Percentiles rank a stretch among this genome's conserved stretches.
These are phyloP conservation scores for Lepidurus couesii DNA, from an alignment of 1,140 invertebrate genomes.

Conservation along the genomic window DNA sequence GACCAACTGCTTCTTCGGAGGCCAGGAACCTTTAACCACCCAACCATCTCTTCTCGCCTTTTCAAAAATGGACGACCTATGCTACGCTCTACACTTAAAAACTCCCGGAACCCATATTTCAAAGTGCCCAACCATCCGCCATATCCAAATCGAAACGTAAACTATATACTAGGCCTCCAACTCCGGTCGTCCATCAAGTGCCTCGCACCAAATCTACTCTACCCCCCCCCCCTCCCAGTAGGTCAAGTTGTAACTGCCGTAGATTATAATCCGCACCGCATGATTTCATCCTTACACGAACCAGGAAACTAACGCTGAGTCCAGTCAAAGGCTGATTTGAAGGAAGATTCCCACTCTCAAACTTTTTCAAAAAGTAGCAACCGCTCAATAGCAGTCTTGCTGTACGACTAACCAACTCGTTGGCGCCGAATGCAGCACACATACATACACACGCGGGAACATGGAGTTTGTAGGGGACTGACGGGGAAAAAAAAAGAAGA, in stretches of 20 bases:
- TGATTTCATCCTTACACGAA: background rate
- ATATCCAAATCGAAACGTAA: background rate
- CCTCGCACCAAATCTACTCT: background rate
- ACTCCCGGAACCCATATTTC: background rate
- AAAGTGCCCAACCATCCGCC: background rate
- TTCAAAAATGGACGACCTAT: background rate
- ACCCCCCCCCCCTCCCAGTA: background rate
- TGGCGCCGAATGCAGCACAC: background rate
- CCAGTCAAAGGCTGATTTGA: too few relatives aligned
- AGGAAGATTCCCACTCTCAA: too few relatives aligned
- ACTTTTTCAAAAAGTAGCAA: too few relatives aligned
- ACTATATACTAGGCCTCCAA: background rate
- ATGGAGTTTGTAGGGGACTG: slow-evolving; percentile 14
- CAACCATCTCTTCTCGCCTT: background rate
- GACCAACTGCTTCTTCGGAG: too few relatives aligned
- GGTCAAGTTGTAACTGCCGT: background rate
- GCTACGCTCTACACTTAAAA: slow-evolving; percentile 8
- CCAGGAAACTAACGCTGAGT: background rate
- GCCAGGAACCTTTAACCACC: too few relatives aligned
- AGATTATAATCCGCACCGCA: background rate
- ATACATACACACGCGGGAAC: background rate
- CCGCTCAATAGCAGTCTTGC: background rate
- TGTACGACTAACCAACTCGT: background rate
- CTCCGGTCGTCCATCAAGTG: background rate
- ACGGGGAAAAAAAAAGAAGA: background rate